Evolutionary conservation across 2,113 vertebrate genomes (phyloP), one percentile per base, ranked within the genome.

Genomic region (Corydoras maculifer): DNA sequence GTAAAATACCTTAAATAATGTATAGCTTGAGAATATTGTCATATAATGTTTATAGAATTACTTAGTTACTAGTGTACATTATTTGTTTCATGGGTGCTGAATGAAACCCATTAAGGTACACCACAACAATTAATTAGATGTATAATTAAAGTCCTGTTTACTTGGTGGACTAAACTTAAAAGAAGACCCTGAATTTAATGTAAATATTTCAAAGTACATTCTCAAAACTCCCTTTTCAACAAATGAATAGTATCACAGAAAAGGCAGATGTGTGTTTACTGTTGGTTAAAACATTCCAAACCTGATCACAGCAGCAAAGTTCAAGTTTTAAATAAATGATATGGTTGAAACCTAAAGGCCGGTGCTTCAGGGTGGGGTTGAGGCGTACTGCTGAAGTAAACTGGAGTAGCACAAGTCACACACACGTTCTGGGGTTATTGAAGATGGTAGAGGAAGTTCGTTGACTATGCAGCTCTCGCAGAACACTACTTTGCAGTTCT

Each of bases 371-470:
- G 89, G 78, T 0, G 94, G 93, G 0, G 88, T 92, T 29, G 81
- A 86, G 0, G 90, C 91, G 11, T 96, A 97, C 11, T 94, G 92
- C 68, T 91, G 90, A 25, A 97, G 90, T 29, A 98, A 78, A 61
- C 6, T 82, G 4, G 85, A 4, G 70, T 93, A 91, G 77, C 95
- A 98, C 58, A 81, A 32, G 1, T 84, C 82, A 68, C 96, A 98
- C 30, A 96, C 93, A 0, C 73, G 81, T 82, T 94, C 90, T 0
- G 94, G 95, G 68, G 92, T 86, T 65, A 97, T 96, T 69, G 93
- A 97, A 8, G 95, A 96, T 0, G 95, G 94, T 3, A 98, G 84
- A 0, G 94, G 97, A 78, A 97, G 85, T 84, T 94, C 88, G 0
- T 94, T 88, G 2, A 78, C 81, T 0, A 92, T 88, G 8, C 96